Evolutionary conservation across 2,113 vertebrate species (phyloP).

Genomic region (Centropus unirufus): DNA sequence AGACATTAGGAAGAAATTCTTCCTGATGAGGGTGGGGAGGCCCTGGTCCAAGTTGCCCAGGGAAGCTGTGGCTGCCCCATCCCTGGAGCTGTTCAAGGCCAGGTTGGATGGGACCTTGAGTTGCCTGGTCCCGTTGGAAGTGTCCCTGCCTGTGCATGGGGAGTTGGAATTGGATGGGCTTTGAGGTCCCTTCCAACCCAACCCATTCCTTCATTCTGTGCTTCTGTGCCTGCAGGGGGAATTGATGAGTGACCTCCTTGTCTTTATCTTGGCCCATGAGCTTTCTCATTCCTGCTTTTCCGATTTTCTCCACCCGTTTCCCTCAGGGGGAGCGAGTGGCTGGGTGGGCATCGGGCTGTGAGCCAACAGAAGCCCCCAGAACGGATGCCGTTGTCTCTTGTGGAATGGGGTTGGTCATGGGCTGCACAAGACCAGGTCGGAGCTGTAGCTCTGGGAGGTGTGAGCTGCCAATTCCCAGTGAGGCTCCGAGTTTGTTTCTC

Average conservation of each 20-base stretch:
- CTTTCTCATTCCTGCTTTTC: background rate
- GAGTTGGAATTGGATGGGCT: no score
- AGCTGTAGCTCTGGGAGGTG: background rate
- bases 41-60: no score
- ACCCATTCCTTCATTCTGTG: no score
- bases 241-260: background rate
- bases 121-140: no score
- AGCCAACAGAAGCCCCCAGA: background rate
- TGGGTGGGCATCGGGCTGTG: background rate
- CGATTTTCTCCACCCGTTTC: rapidly evolving
- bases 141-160: no score
- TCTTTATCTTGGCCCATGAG: background rate
- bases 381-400: background rate
- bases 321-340: background rate
- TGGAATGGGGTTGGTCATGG: background rate
- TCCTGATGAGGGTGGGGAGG: no score
- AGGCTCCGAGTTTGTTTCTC: background rate
- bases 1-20: no score
- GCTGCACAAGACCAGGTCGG: rapidly evolving
- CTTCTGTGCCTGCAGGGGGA: background rate
- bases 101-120: no score
- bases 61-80: no score
- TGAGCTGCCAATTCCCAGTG: background rate
- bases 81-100: no score
- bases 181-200: no score